Conservation (phyloP, 2,888 invertebrate species). For the Neelides folsomi region DNA sequence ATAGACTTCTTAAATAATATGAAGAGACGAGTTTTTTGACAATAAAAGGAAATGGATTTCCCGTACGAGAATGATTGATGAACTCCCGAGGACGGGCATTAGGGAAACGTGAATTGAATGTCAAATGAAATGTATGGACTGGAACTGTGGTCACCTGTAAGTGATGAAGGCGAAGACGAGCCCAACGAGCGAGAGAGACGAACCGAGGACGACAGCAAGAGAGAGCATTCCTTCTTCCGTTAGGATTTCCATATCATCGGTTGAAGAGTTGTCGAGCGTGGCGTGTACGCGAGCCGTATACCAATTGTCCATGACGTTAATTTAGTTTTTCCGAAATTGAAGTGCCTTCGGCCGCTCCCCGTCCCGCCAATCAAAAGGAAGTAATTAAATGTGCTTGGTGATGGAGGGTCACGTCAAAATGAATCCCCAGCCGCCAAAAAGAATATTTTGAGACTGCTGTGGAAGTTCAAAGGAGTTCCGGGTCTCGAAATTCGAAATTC, state of each 20-base stretch:
- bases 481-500: no score
- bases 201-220: constrained; percentile 51
- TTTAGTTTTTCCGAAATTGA: neutral
- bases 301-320: constrained; percentile 40
- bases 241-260: constrained; percentile 29
- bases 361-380: neutral
- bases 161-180: constrained; percentile 57
- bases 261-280: constrained; percentile 23
- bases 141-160: constrained; percentile 45
- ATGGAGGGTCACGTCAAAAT: no score
- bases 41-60: no score
- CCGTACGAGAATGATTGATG: no score
- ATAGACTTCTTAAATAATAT: no score
- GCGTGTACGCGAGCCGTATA: constrained; percentile 41
- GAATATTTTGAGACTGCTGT: no score
- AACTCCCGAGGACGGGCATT: no score
- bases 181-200: constrained; percentile 52
- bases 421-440: no score
- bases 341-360: neutral
- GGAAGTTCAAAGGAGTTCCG: no score
- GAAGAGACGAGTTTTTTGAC: no score
- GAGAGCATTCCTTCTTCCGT: constrained; percentile 50
- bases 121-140: neutral
- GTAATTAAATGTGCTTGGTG: neutral
- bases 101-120: constrained; percentile 1